Evolutionary conservation across 2,888 invertebrate species (phyloP).

Genomic region (Megamerina dolium): DNA sequence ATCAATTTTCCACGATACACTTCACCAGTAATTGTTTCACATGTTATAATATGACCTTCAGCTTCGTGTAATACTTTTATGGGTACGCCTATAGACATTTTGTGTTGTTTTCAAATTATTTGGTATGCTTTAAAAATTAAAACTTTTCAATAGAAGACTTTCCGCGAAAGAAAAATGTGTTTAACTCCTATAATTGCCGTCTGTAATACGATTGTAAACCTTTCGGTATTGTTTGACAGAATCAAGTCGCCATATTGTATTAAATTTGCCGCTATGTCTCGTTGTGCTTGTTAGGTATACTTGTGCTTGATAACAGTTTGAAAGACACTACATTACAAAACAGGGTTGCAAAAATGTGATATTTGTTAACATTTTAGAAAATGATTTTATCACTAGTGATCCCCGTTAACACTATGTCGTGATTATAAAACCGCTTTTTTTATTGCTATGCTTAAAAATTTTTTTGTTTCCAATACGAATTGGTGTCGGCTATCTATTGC

Average conservation of each 20-base stretch:
- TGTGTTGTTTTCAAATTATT: conserved; percentile 25
- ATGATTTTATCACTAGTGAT: no score
- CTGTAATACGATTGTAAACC: no score
- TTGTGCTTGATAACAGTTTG: conserved; percentile 11
- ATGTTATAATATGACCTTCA: conserved; percentile 97
- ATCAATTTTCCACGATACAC: conserved; percentile 97
- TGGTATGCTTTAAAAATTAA: not conserved
- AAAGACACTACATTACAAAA: no score
- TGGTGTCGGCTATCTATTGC: no score
- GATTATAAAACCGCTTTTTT: no score
- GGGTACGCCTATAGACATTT: conserved; percentile 98
- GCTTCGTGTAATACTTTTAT: conserved; percentile 99
- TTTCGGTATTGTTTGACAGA: conserved; percentile 32
- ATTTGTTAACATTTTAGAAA: no score
- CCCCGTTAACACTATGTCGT: no score
- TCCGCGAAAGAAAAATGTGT: conserved; percentile 2
- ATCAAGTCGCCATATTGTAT: conserved; percentile 34
- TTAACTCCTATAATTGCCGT: no score
- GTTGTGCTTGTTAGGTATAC: conserved; percentile 14
- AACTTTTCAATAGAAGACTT: not conserved
- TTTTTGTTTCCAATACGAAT: no score
- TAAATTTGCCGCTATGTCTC: conserved; percentile 25
- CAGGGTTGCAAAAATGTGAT: no score
- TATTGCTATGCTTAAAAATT: no score
- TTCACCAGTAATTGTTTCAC: conserved; percentile 98